A percentile compares a stretch with the other conserved stretches of the same genome.
These are phyloP conservation scores for Corythornis vintsioides DNA, from an alignment of 2,113 vertebrate genomes.

Conservation along the genomic window DNA sequence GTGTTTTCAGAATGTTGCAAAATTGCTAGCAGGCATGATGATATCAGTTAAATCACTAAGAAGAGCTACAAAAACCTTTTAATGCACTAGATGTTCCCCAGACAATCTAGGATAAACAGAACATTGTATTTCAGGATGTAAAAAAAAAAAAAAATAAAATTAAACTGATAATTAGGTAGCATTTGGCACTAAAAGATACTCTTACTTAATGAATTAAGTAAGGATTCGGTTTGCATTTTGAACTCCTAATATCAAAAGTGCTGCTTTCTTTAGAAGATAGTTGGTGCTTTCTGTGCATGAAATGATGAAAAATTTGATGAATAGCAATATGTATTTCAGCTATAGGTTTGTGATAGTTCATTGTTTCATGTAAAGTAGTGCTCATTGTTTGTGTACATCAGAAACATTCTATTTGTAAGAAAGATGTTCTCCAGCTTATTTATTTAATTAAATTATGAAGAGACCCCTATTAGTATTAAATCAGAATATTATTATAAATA, in stretches of 20 bases:
- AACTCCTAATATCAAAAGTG: constrained; percentile 21
- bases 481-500: not conserved
- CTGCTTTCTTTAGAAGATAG: constrained; percentile 1
- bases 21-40: constrained; percentile 76
- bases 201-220: constrained; percentile 70
- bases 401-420: constrained; percentile 28
- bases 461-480: not conserved
- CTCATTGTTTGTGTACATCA: not conserved
- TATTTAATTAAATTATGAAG: not conserved
- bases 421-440: not conserved
- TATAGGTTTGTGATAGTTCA: not conserved
- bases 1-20: constrained; percentile 76
- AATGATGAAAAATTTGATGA: not conserved
- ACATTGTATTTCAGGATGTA: constrained; percentile 73
- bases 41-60: constrained; percentile 68
- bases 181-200: constrained; percentile 49
- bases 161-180: constrained; percentile 64
- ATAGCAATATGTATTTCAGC: not conserved
- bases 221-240: constrained; percentile 46
- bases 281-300: constrained; percentile 7
- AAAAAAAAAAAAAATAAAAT: not conserved
- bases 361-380: not conserved
- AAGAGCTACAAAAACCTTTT: constrained; percentile 71
- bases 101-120: constrained; percentile 75
- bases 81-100: constrained; percentile 71